Percentiles rank a stretch among this genome's conserved stretches.
Evolutionary conservation across 2,797 vertebrate genomes (phyloP).

Genomic region (Eurystomus glaucurus): DNA sequence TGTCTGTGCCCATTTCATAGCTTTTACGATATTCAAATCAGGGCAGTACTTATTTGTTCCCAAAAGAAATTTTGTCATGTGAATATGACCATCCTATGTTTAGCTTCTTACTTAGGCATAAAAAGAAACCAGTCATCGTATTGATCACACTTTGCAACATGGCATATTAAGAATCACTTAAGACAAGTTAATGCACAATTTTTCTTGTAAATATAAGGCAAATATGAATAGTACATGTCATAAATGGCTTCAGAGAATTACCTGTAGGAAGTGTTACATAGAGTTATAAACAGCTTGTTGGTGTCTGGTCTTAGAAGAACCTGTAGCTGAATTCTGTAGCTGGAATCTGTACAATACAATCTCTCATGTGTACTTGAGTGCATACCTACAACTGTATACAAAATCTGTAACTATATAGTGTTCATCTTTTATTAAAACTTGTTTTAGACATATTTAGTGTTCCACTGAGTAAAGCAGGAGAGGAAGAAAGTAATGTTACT

Average conservation of each 20-base stretch:
- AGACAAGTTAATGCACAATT: background rate
- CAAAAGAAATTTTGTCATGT: background rate
- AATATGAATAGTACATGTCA: background rate
- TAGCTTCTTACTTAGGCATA: background rate
- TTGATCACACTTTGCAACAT: background rate
- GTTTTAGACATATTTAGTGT: background rate
- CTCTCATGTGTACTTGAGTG: background rate
- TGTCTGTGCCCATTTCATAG: background rate
- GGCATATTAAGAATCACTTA: background rate
- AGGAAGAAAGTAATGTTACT: background rate
- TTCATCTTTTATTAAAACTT: background rate
- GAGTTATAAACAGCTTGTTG: background rate
- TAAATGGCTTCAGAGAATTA: background rate
- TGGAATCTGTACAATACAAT: background rate
- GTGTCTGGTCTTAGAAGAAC: background rate
- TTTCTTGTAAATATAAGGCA: background rate
- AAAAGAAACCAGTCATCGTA: background rate
- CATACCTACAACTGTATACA: background rate
- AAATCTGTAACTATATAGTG: background rate
- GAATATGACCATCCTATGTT: background rate
- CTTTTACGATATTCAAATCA: background rate
- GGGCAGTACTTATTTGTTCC: background rate
- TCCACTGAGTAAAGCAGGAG: background rate
- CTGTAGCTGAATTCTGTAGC: background rate
- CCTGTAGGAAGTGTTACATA: background rate